Conservation (phyloP, 2,113 vertebrate species). For the Calyptommatus sinebrachiatus region DNA sequence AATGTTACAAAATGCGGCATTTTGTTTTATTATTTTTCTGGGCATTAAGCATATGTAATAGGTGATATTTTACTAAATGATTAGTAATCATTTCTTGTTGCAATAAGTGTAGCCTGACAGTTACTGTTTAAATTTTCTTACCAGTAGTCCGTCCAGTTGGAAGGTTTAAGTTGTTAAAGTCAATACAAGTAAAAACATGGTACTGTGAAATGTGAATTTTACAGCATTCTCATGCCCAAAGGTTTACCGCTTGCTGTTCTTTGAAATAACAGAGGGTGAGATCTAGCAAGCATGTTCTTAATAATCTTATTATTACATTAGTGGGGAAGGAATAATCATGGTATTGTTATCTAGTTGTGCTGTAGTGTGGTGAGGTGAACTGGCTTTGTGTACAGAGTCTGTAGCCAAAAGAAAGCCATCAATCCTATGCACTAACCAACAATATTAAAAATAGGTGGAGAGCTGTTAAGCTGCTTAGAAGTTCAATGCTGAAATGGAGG, state of each 20-base stretch:
- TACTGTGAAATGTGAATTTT: constrained; percentile 31
- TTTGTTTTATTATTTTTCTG: neutral
- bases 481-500: neutral
- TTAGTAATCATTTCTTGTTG: neutral
- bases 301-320: constrained; percentile 16
- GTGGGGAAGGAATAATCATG: constrained; percentile 46
- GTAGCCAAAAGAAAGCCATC: constrained; percentile 39
- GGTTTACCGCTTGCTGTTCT: constrained; percentile 24
- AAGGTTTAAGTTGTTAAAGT: too few relatives aligned
- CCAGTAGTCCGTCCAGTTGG: too few relatives aligned
- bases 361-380: constrained; percentile 26
- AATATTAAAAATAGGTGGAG: constrained; percentile 38
- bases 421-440: constrained; percentile 49
- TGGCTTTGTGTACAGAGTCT: constrained; percentile 53
- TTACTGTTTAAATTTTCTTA: neutral
- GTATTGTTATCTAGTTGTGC: neutral
- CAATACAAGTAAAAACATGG: too few relatives aligned
- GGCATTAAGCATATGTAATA: neutral
- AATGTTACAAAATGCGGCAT: neutral
- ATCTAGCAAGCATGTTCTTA: neutral
- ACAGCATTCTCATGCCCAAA: neutral
- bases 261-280: neutral
- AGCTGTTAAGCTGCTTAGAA: neutral
- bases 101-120: neutral
- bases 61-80: constrained; percentile 4